Base-by-base conservation (phyloP, 2,888 invertebrate species). In the Drosophila austrosaltans region DNA sequence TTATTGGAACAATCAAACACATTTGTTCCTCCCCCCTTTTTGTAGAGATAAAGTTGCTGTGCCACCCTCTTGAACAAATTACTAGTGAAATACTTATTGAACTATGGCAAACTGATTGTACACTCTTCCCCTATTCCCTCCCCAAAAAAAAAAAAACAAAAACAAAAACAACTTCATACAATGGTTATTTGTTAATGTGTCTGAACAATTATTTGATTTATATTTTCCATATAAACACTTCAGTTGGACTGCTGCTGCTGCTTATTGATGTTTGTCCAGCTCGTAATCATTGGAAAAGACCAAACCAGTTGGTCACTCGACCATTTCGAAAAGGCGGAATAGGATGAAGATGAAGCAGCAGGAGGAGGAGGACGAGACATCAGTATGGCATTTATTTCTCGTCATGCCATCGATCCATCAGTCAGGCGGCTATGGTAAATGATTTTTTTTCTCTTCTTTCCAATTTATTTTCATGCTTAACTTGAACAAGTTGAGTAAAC, bases 391-490 rank as follows among this genome's bases (percentile, higher is more conserved):
- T 53, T 59, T 48, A 28, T 44, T 69, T 48, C 66, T 76, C 53
- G 75, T 72, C 79, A 79, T 67, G 44, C 64, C 71, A 69, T 78
- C 70, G 72, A 75, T 65, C 64, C 71, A 67, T 78, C 70, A 70
- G 72, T 65, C 62, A 65, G 69, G 61, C 67, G 66, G 48, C 48
- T 48, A 68, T 62, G 72, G 75, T 72, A 62, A 72, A 72, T 74
- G 71, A 77, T 74, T 68, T 72, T 78, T 74, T 68, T 72, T 16
- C 16, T 16, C 16, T 75, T 58, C 28, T 28, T 30, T 30, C 30
- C 82, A 71, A 78, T 84, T 73, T 75, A 79, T 63, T 78, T 81
- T 68, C 67, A 68, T 74, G 72, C 73, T 72, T 59, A 66, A 72
- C 72, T 72, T 73, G 75, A 66, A 67, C 78, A 76, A 69, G 58